phyloP scores from a whole-genome alignment of 2,797 vertebrate genomes.

The Okamejei kenojei region DNA sequence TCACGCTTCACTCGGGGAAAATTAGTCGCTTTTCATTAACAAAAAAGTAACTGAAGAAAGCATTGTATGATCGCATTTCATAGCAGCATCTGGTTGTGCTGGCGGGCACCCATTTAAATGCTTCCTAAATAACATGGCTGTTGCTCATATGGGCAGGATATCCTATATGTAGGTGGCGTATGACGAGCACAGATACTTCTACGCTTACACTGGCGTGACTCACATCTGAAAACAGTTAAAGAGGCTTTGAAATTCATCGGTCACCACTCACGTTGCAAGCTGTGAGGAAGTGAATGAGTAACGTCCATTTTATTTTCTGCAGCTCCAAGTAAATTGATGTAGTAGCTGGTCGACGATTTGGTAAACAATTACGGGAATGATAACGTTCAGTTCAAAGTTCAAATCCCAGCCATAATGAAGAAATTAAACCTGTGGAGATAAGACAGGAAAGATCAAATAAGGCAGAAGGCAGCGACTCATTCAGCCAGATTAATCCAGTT shows the following conservation, averaged over 20 bases:
- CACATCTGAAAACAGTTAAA: slow-evolving; percentile 3
- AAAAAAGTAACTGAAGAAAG: no score
- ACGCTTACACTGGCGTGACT: background rate
- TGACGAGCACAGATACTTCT: background rate
- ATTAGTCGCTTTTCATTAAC: no score
- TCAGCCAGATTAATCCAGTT: slow-evolving; percentile 1
- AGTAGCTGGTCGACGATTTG: background rate
- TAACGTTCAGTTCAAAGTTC: slow-evolving; percentile 18
- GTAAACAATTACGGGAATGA: background rate
- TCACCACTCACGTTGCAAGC: background rate
- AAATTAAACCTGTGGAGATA: background rate
- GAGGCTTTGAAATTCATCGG: background rate
- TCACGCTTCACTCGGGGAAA: no score
- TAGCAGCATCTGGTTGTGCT: background rate
- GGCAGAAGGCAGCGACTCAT: background rate
- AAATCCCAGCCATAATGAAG: background rate
- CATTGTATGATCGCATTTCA: no score
- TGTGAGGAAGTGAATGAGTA: background rate
- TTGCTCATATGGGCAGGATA: background rate
- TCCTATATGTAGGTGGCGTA: background rate
- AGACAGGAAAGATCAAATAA: background rate
- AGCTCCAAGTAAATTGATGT: background rate
- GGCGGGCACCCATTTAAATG: background rate
- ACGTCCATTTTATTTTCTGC: background rate
- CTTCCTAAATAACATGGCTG: background rate